A percentile compares a stretch with the other conserved stretches of the same genome.
phyloP scores from a whole-genome alignment of 2,888 invertebrate species.

The Eristalis arbustorum region DNA sequence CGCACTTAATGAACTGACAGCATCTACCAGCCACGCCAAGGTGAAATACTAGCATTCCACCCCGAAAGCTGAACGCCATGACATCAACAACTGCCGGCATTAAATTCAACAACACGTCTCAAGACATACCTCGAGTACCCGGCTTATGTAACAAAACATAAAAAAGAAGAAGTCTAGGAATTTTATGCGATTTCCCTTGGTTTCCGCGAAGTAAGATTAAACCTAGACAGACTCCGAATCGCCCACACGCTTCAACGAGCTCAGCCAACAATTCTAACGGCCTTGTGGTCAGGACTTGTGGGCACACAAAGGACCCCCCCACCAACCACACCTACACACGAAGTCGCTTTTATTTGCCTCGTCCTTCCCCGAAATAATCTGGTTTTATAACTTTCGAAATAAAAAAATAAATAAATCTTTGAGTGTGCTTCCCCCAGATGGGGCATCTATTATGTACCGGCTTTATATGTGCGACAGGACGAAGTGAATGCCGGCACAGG shows the following conservation, averaged over 20 bases:
- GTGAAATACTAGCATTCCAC: too few relatives aligned
- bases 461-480: background rate
- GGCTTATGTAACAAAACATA: too few relatives aligned
- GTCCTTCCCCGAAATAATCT: background rate
- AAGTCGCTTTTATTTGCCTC: conserved; percentile 2
- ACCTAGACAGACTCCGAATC: background rate
- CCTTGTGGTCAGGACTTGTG: background rate
- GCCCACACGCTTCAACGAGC: background rate
- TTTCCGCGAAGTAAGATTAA: background rate
- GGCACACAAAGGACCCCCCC: background rate
- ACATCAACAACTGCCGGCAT: too few relatives aligned
- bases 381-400: background rate
- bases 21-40: too few relatives aligned
- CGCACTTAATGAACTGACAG: too few relatives aligned
- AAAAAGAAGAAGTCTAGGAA: background rate
- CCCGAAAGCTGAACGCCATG: too few relatives aligned
- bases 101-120: too few relatives aligned
- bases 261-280: background rate
- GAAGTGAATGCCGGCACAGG: background rate
- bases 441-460: background rate
- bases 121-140: too few relatives aligned
- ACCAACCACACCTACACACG: background rate
- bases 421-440: background rate
- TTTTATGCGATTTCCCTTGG: background rate
- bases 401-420: background rate